Base-by-base conservation (phyloP, 2,797 vertebrate species). In the Xenops minutus region DNA sequence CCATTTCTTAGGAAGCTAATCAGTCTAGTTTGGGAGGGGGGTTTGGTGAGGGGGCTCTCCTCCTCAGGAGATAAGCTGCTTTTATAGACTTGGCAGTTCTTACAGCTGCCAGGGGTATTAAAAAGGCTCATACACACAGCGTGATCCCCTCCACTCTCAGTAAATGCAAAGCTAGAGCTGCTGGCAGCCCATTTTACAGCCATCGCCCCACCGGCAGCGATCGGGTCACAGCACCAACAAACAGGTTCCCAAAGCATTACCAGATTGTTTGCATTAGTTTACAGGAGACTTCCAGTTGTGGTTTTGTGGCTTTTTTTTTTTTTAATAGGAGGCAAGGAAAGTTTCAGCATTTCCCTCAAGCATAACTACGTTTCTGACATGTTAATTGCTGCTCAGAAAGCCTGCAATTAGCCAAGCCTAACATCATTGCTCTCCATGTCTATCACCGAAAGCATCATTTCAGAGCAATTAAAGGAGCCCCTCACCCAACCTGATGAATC, bases 1-100 rank as follows among this genome's bases (percentile, higher is more conserved):
- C 91, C 34, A 95, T 96, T 95, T 90, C 95, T 94, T 67, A 88
- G 91, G 69, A 92, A 92, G 74, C 82, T 95, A 96, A 95, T 95
- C 92, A 95, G 89, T 68, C 91, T 97, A 87, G 95, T 94, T 95
- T 95, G 67, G 54, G 77, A 87, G 24, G 80, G 80, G 51, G 51
- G 56, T 15, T 15, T 43, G 63, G 62, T 2, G 9, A 84, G 67
- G 76, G 87, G 74, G 79, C 36, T 96, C 64, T 90, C 83, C 80
- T 91, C 74, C 85, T 95, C 80, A 44, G 80, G 55, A 97, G 89
- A 93, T 96, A 97, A 96, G 93, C 89, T 83, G 85, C 91, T 95
- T 96, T 96, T 94, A 92, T 36, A 79, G 71, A 71, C 85, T 92
- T 89, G 90, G 95, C 94, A 95, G 92, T 93, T 95, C 93, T 85